phyloP scores from a whole-genome alignment of 2,888 invertebrate genomes.

The Drosophila niveifrons region DNA sequence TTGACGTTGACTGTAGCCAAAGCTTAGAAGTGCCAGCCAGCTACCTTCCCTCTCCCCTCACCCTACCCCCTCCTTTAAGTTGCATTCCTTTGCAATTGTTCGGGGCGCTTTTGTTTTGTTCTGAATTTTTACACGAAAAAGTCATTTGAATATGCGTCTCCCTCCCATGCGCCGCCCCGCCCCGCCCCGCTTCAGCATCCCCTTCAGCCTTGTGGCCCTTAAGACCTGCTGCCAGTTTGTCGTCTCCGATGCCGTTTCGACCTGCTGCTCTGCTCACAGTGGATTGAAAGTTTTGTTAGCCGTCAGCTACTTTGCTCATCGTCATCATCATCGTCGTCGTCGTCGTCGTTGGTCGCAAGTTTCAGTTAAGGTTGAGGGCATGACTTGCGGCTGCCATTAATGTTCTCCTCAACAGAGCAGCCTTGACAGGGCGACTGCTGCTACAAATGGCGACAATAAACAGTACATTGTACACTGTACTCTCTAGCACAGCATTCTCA shows the following conservation, averaged over 20 bases:
- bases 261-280: constrained; percentile 10
- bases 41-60: background rate
- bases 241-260: constrained; percentile 23
- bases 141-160: constrained; percentile 79
- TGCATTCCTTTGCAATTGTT: constrained; percentile 79
- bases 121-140: constrained; percentile 79
- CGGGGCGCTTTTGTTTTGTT: constrained; percentile 74
- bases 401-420: constrained; percentile 51
- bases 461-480: constrained; percentile 56
- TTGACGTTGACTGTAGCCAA: constrained; percentile 71
- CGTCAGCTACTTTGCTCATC: constrained; percentile 73
- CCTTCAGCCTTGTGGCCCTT: background rate
- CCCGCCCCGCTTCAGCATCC: background rate
- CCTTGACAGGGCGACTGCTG: constrained; percentile 61
- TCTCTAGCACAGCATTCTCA: no score
- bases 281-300: constrained; percentile 79
- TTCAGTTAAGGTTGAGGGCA: constrained; percentile 74
- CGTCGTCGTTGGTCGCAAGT: constrained; percentile 29
- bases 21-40: constrained; percentile 64
- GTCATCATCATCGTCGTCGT: constrained; percentile 48
- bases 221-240: constrained; percentile 2
- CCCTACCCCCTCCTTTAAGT: constrained; percentile 48
- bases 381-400: constrained; percentile 75
- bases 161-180: constrained; percentile 5
- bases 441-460: constrained; percentile 65